Evolutionary conservation across 2,797 vertebrate species (phyloP).

Genomic region (Hylomyscus alleni): DNA sequence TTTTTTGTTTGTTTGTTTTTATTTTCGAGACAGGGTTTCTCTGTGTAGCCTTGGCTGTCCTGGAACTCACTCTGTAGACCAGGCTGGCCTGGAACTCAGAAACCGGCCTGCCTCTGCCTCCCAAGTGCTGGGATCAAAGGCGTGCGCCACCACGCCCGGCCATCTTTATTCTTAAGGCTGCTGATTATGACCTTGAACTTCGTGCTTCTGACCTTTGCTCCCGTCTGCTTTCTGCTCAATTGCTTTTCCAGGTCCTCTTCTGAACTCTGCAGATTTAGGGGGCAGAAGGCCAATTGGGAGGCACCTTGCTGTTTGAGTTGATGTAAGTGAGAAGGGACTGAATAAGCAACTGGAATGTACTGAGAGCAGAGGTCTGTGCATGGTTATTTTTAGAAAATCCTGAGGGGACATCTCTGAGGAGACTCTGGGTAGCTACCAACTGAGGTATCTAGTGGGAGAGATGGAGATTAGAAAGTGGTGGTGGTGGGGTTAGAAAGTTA

Average conservation of each 20-base stretch:
- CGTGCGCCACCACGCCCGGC: no score
- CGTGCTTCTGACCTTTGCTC: not conserved
- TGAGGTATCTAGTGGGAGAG: not conserved
- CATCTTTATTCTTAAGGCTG: no score
- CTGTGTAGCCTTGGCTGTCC: no score
- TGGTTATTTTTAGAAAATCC: not conserved
- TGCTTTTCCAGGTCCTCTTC: not conserved
- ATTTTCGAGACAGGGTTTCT: no score
- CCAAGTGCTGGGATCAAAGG: no score
- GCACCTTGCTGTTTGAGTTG: conserved; percentile 1
- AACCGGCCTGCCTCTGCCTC: no score
- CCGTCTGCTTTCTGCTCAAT: not conserved
- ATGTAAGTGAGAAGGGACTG: not conserved
- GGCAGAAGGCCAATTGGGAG: not conserved
- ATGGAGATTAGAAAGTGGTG: not conserved
- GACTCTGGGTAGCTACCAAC: not conserved
- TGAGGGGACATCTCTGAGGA: not conserved
- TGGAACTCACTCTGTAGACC: no score
- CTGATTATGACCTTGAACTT: not conserved
- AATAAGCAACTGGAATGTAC: not conserved
- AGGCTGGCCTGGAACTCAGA: no score
- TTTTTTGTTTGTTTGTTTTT: no score
- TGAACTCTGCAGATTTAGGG: not conserved
- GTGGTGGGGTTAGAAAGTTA: not conserved
- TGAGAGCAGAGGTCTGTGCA: not conserved